Conservation (phyloP, 2,113 vertebrate species). For the Aleadryas rufinucha region DNA sequence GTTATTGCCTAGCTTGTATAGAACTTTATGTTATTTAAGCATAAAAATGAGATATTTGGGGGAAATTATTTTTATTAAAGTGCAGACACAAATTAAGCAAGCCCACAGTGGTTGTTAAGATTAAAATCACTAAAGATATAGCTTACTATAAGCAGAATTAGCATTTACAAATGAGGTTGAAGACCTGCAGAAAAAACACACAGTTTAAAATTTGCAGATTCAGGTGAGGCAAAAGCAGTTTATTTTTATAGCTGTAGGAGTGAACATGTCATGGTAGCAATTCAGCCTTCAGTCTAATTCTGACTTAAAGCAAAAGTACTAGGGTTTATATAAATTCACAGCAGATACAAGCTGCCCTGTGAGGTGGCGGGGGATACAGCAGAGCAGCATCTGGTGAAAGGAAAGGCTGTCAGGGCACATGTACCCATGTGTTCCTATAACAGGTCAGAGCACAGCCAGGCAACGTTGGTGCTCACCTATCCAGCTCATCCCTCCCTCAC, state of each 20-base stretch:
- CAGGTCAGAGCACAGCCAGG: not conserved
- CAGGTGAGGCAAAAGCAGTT: not conserved
- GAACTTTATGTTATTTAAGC: not conserved
- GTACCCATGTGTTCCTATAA: fast-evolving
- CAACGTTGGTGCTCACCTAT: fast-evolving
- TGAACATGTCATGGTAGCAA: fast-evolving
- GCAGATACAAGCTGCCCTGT: not conserved
- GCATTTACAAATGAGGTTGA: not conserved
- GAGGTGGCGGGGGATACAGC: fast-evolving
- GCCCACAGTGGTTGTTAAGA: not conserved
- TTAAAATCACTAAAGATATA: not conserved
- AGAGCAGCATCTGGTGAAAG: not conserved
- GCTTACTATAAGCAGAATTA: not conserved
- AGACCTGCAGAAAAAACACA: not conserved
- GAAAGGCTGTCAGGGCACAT: fast-evolving
- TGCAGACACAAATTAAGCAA: not conserved
- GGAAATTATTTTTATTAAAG: not conserved
- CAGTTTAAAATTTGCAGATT: not conserved
- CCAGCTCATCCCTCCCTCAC: fast-evolving
- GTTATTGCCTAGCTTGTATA: not conserved
- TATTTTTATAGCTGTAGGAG: not conserved
- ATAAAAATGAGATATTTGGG: not conserved
- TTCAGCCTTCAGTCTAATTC: not conserved
- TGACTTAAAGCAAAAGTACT: not conserved
- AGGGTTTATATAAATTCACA: not conserved